A percentile compares a stretch with the other conserved stretches of the same genome.
Conservation (phyloP, 2,113 vertebrate species). For the Pteropus alecto region DNA sequence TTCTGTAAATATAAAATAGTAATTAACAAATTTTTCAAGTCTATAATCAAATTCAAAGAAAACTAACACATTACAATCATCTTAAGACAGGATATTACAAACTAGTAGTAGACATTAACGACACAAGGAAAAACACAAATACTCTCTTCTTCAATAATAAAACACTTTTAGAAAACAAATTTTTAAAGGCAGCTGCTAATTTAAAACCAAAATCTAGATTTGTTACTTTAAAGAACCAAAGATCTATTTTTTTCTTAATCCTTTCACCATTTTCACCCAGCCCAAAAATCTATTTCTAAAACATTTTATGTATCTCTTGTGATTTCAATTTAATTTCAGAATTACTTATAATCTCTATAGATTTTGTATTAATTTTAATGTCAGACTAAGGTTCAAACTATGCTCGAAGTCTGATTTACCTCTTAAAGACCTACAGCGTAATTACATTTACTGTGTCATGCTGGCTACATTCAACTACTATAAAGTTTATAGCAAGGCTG, state of each 20-base stretch:
- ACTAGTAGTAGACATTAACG: neutral
- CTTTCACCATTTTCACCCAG: too few relatives aligned
- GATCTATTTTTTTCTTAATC: neutral
- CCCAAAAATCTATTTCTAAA: neutral
- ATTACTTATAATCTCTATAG: neutral
- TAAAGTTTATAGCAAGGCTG: neutral
- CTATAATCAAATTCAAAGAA: neutral
- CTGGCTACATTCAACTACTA: neutral
- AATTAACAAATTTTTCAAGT: neutral
- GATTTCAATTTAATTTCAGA: constrained; percentile 20
- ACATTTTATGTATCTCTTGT: neutral
- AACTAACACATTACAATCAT: neutral
- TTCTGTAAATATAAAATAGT: neutral
- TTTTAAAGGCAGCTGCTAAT: neutral
- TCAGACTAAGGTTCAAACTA: neutral
- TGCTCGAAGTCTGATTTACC: neutral
- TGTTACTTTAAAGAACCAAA: neutral
- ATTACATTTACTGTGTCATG: neutral
- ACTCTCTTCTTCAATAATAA: neutral
- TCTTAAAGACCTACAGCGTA: neutral
- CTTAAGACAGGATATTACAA: neutral
- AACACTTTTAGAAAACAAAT: neutral
- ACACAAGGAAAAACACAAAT: neutral
- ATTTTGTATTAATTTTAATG: neutral
- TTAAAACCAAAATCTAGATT: neutral